Percentiles rank a stretch among this genome's conserved stretches.
Evolutionary conservation across 2,113 vertebrate genomes (phyloP).

Genomic region (Microtus oregoni): DNA sequence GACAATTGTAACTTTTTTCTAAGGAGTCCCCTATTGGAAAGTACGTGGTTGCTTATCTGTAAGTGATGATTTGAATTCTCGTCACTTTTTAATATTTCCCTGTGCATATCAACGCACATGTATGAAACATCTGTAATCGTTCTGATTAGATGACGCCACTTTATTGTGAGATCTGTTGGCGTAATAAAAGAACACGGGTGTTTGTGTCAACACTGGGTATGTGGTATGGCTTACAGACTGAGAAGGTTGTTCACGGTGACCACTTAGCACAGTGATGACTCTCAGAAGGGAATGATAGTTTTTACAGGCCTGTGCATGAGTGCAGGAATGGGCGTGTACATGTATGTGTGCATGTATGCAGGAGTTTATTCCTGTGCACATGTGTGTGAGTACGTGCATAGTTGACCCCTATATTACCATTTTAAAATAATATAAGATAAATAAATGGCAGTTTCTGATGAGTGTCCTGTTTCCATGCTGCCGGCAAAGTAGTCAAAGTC

Average conservation of each 20-base stretch:
- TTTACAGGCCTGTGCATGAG: background rate
- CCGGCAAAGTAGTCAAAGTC: background rate
- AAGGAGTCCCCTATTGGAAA: background rate
- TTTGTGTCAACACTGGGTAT: constrained; percentile 10
- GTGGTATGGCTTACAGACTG: background rate
- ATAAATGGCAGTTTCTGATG: background rate
- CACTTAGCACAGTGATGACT: background rate
- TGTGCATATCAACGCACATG: background rate
- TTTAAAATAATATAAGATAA: background rate
- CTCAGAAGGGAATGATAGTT: background rate
- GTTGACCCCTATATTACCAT: background rate
- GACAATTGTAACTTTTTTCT: background rate
- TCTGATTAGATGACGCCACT: background rate
- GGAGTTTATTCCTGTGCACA: background rate
- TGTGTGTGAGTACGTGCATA: background rate
- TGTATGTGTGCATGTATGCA: background rate
- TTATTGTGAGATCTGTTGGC: background rate
- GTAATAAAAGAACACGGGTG: background rate
- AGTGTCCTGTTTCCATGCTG: background rate
- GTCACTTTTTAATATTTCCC: background rate
- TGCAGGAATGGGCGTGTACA: background rate
- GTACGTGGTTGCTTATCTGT: background rate
- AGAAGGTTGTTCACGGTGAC: background rate
- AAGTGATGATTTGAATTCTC: background rate
- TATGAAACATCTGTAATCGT: background rate